Evolutionary conservation across 1,140 invertebrate species (phyloP).

Genomic region (Polyergus mexicanus): DNA sequence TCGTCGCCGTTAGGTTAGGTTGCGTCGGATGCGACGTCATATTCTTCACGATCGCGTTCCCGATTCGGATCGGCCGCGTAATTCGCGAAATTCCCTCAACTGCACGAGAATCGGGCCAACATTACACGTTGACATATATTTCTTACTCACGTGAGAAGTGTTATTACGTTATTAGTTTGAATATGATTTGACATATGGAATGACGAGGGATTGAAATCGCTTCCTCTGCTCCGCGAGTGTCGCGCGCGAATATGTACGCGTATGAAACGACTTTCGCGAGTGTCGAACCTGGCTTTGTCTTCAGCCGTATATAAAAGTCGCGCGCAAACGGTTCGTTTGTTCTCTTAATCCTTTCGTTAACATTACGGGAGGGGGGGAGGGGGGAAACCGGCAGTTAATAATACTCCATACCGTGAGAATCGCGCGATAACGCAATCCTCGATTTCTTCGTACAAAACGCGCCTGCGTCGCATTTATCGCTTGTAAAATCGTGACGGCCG

Average conservation of each 20-base stretch:
- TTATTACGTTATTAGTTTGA: slow-evolving; percentile 4
- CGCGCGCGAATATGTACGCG: neutral
- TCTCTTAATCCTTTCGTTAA: slow-evolving; percentile 23
- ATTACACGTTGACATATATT: neutral
- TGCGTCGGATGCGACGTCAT: slow-evolving; percentile 16
- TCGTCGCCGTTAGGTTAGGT: slow-evolving; percentile 26
- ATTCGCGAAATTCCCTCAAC: neutral
- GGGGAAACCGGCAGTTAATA: slow-evolving; percentile 9
- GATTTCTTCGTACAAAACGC: neutral
- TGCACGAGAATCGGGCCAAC: slow-evolving; percentile 3
- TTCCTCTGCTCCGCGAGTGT: neutral
- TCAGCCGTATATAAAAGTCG: neutral
- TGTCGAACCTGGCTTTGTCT: slow-evolving; percentile 24
- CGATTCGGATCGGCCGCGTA: slow-evolving; percentile 21
- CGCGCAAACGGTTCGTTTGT: slow-evolving; percentile 45
- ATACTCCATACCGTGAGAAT: slow-evolving; percentile 33
- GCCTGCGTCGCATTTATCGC: neutral
- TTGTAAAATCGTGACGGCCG: neutral
- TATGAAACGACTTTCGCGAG: slow-evolving; percentile 3
- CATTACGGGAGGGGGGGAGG: too few relatives aligned
- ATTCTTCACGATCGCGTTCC: neutral
- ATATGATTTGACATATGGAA: slow-evolving; percentile 39
- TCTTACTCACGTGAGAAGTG: slow-evolving; percentile 11
- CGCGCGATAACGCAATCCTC: slow-evolving; percentile 6
- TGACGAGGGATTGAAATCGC: slow-evolving; percentile 31